phyloP scores from a whole-genome alignment of 2,797 vertebrate genomes.

The Distichodus sexfasciatus region DNA sequence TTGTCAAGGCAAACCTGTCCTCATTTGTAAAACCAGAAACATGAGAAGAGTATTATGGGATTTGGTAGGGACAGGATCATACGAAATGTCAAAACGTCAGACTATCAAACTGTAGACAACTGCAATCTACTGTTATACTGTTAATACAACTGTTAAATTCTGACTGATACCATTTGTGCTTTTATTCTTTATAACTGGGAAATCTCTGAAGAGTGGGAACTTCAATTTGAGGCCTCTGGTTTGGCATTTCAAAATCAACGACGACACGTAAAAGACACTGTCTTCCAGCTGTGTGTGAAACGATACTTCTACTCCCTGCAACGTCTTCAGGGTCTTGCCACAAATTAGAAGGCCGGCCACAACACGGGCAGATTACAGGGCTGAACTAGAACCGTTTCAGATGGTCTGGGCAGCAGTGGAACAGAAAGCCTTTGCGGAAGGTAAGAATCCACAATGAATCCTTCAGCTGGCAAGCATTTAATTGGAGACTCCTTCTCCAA shows the following conservation, averaged over 20 bases:
- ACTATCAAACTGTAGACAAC: background rate
- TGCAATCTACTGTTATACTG: too few species aligned
- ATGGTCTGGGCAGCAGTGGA: background rate
- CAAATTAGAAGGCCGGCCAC: slow-evolving; percentile 31
- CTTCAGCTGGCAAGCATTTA: slow-evolving; percentile 1
- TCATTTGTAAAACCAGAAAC: slow-evolving; percentile 71
- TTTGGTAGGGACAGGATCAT: slow-evolving; percentile 36
- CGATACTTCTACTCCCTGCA: background rate
- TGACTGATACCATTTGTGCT: too few species aligned
- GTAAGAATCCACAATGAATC: background rate
- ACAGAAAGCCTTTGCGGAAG: background rate
- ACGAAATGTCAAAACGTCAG: slow-evolving; percentile 4
- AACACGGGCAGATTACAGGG: slow-evolving; percentile 22
- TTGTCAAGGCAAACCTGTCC: slow-evolving; percentile 60
- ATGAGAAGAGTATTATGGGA: slow-evolving; percentile 53
- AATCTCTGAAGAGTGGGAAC: too few species aligned
- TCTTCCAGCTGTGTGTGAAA: slow-evolving; percentile 11
- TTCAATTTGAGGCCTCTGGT: background rate
- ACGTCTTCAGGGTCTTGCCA: slow-evolving; percentile 13
- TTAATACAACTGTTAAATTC: too few species aligned
- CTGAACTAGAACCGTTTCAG: slow-evolving; percentile 11
- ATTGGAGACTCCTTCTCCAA: slow-evolving; percentile 12
- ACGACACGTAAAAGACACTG: background rate
- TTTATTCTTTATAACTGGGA: too few species aligned
- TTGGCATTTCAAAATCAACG: background rate